Evolutionary conservation across 2,113 vertebrate species (phyloP), one percentile per base, ranked within the genome.

Genomic region (Salvelinus fontinalis): DNA sequence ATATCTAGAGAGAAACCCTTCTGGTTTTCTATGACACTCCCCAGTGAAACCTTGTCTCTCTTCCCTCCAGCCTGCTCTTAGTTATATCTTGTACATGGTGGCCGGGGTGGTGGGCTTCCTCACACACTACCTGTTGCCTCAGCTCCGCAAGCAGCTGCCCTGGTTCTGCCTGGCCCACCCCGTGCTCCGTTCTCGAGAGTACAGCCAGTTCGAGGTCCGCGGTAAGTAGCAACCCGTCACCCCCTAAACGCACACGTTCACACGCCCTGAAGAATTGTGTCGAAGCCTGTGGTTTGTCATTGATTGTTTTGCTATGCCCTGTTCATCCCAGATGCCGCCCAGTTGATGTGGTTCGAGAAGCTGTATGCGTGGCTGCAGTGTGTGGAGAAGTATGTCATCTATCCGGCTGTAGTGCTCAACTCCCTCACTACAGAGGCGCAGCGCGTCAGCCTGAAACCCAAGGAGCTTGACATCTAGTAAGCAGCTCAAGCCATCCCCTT

Each of bases 261-360:
- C 3, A 27, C 18, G 3, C 2, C 3, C 31, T 22, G 14, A 70
- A 69, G 4, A 71, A 6, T 12, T 2, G n/a, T 24, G 26, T 8
- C 26, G 26, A 9, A 3, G 7, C 31, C 60, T 8, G 1, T 14
- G 13, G 20, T 3, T 22, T 60, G 16, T 76, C 27, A 2, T 22
- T 9, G 31, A 29, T 16, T n/a, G 54, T 70, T 68, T 69, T 18
- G 9, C 4, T 72, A 34, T 49, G 1, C 14, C 24, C 11, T 0
- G 68, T 1, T 12, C 72, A 2, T 51, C 18, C 8, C 88, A 97
- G 96, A 95, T 59, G 95, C 96, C 0, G 96, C 96, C 64, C 95
- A 97, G 90, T 81, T 97, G 87, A 97, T 97, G 96, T 97, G 96
- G 96, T 97, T 97, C 77, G 96, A 97, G 92, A 97, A 97, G 89